A percentile compares a stretch with the other conserved stretches of the same genome.
These are phyloP conservation scores for Sycophila texana DNA, from an alignment of 2,888 invertebrate genomes.

Conservation along the genomic window DNA sequence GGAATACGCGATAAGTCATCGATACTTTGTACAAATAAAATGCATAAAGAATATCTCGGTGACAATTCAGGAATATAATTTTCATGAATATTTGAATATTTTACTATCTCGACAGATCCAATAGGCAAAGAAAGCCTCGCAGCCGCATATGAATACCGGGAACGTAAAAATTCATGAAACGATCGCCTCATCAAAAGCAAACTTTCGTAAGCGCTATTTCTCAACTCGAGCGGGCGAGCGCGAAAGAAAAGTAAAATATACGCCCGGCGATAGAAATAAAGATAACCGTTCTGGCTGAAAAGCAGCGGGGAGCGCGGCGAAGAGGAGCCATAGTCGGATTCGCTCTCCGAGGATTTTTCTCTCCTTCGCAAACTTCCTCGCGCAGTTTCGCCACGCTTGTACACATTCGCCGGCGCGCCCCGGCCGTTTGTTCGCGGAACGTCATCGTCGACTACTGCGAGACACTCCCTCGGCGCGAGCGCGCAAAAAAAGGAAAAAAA, in stretches of 20 bases:
- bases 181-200: slow-evolving; percentile 47
- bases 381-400: slow-evolving; percentile 6
- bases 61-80: not conserved
- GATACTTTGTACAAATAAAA: too few species aligned
- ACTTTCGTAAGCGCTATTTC: slow-evolving; percentile 27
- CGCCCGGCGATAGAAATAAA: slow-evolving; percentile 50
- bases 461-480: not conserved
- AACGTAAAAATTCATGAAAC: slow-evolving; percentile 49
- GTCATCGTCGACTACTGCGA: slow-evolving; percentile 17
- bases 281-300: slow-evolving; percentile 53
- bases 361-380: slow-evolving; percentile 1
- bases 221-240: slow-evolving; percentile 4
- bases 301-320: slow-evolving; percentile 8
- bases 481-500: too few species aligned
- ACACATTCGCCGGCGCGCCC: slow-evolving; percentile 23
- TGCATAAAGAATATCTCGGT: not conserved
- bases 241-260: slow-evolving; percentile 31
- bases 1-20: too few species aligned
- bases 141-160: slow-evolving; percentile 19
- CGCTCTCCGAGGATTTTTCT: slow-evolving; percentile 3
- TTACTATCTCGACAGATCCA: too few species aligned
- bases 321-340: slow-evolving; percentile 20
- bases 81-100: not conserved
- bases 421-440: slow-evolving; percentile 38
- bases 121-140: not conserved